Base-by-base conservation (phyloP, 2,888 invertebrate species). In the Yponomeuta evonymella region DNA sequence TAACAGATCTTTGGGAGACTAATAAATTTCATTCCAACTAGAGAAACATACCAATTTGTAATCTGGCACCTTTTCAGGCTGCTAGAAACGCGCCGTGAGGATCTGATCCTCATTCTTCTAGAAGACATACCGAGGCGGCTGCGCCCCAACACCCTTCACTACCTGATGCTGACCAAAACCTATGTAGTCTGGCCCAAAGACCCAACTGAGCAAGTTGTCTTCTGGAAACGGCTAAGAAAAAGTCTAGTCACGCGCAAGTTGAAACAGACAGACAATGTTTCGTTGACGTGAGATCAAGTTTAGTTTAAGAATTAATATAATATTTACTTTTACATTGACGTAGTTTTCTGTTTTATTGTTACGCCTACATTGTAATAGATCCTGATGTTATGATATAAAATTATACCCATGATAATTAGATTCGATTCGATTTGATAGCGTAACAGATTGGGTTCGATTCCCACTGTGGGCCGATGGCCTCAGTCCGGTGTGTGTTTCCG, bases 121-220 rank as follows among this genome's bases (percentile, higher is more conserved):
- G 95, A 95, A 79, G 94, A 95, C 48, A 94, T 95, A 65, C 94
- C 95, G 0, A 86, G 92, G 1, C 83, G 88, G 3, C 84, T 93
- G 2, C 88, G 95, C 1, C 94, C 95, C 0, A 95, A 94, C 75
- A 94, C 94, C 0, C 82, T 96, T 0, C 94, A 94, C 73, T 95
- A 94, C 74, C 82, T 96, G 43, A 95, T 95, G 94, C 83, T 94
- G 66, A 94, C 95, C 0, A 95, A 95, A 76, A 95, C 95, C 0
- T 95, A 95, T 78, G 93, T 95, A 23, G 93, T 94, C 12, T 96
- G 95, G 95, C 94, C 95, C 0, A 84, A 87, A 66, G 79, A 66
- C 11, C n/a, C 64, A 2, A 2, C 23, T 6, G 64, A 64, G n/a
- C 29, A 64, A 30, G 64, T 23, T n/a, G 12, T 67, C 12, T 67